Evolutionary conservation across 1,140 invertebrate species (phyloP), one percentile per base, ranked within the genome.

Genomic region (Maconellicoccus hirsutus): DNA sequence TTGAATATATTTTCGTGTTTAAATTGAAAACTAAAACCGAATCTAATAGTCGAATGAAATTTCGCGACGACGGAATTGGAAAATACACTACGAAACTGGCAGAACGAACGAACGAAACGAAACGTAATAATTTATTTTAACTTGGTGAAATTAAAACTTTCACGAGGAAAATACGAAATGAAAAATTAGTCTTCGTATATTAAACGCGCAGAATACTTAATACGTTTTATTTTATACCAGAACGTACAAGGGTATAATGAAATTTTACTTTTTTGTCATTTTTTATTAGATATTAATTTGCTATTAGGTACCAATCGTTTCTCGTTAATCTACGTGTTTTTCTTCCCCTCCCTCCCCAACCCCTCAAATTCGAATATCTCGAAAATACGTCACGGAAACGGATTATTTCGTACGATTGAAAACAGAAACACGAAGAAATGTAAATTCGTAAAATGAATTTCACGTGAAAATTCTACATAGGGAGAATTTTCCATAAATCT

Each of bases 61-160:
- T 52, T 16, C n/a, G 19, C 61, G 21, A 19, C 61, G 61, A 66
- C 61, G 21, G 22, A 23, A 26, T 26, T 26, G 21, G 52, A 23
- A 26, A 66, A 12, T 66, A 26, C 22, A 26, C 19, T 66, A 66
- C 52, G 52, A 23, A 10, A 25, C 61, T 66, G 61, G 19, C 61
- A 25, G 61, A 66, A n/a, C n/a, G 22, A 66, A 66, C 52, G 52
- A 59, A 59, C 29, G 29, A 33, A 33, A 52, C 42, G 42, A 52
- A 52, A 52, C 42, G 42, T 52, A 52, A 52, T 52, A 52, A 52
- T 52, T 52, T 52, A 52, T 52, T 52, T 52, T 52, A 52, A 52
- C 42, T 52, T 52, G 42, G 42, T 19, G 42, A 52, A 52, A 52
- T 52, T 52, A 52, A 52, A 52, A 52, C 42, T 52, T 52, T 52